Evolutionary conservation across 2,888 invertebrate species (phyloP), one percentile per base, ranked within the genome.

Genomic region (Drosophila eohydei): DNA sequence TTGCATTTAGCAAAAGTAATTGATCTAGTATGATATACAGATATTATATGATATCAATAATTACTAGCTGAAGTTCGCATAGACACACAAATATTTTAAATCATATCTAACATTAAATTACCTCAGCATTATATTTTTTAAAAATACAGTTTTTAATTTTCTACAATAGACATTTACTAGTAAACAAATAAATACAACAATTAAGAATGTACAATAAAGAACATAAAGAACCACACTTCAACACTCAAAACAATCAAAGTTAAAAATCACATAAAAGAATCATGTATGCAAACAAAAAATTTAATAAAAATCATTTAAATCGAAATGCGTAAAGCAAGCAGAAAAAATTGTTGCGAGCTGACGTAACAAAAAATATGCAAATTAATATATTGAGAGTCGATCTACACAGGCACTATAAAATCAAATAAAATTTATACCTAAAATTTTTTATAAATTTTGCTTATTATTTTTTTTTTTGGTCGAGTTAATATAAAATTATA

Each of bases 161-260:
- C 41, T 2, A 16, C 2, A 16, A 8, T 8, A 4, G 9, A 44
- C 12, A 26, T 44, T 28, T 12, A 7, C 26, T 0, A 26, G 28
- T 6, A 46, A 44, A 43, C 5, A 12, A 26, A 26, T 44, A 26
- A 26, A 2, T 26, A 26, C 5, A 26, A 12, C 21, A 12, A 12
- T n/a, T 28, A 54, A 14, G 9, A 11, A n/a, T 2, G 40, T 8
- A 11, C 4, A 32, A 34, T 7, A 3, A 11, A 52, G 11, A 36
- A 9, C 14, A 28, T 48, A 51, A 12, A 1, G 3, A n/a, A 61
- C 6, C 32, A 63, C 30, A 40, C 50, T 32, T 50, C 34, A 55
- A n/a, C 54, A 48, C 34, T 36, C 21, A 26, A 38, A 50, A 34
- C 34, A 28, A 54, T 66, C n/a, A 44, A 34, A 46, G 50, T 34